Evolutionary conservation across 2,888 invertebrate genomes (phyloP).

Genomic region (Nematopogon swammerdamellus): DNA sequence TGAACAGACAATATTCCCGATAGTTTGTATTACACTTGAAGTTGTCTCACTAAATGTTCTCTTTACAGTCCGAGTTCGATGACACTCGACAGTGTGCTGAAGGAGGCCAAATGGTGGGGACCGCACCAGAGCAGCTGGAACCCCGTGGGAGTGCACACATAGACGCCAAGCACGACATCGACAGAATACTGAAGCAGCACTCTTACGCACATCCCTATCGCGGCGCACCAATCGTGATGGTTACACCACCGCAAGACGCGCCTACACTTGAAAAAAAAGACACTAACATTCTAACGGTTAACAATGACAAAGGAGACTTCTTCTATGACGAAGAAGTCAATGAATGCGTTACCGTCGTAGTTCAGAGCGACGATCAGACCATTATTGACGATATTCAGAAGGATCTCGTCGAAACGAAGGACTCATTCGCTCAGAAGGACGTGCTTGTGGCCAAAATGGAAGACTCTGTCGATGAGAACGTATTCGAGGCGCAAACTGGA

Average conservation of each 20-base stretch:
- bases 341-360: slow-evolving; percentile 70
- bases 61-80: slow-evolving; percentile 34
- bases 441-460: no score
- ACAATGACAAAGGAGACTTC: slow-evolving; percentile 52
- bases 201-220: slow-evolving; percentile 50
- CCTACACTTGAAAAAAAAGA: slow-evolving; percentile 27
- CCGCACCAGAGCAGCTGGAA: slow-evolving; percentile 83
- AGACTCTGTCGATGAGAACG: no score
- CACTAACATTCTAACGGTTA: slow-evolving; percentile 14
- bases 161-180: slow-evolving; percentile 40
- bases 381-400: background rate
- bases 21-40: no score
- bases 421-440: no score
- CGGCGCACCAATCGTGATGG: background rate
- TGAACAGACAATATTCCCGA: no score
- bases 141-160: slow-evolving; percentile 62
- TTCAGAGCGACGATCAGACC: slow-evolving; percentile 57
- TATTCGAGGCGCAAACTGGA: background rate
- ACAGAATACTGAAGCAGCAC: slow-evolving; percentile 49
- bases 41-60: no score
- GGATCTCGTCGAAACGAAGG: background rate
- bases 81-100: slow-evolving; percentile 35
- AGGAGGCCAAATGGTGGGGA: slow-evolving; percentile 80
- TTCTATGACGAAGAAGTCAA: slow-evolving; percentile 70
- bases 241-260: slow-evolving; percentile 12